Percentiles rank a stretch among this genome's conserved stretches.
phyloP scores from a whole-genome alignment of 2,797 vertebrate genomes.

The Parauchenoglanis ngamensis region DNA sequence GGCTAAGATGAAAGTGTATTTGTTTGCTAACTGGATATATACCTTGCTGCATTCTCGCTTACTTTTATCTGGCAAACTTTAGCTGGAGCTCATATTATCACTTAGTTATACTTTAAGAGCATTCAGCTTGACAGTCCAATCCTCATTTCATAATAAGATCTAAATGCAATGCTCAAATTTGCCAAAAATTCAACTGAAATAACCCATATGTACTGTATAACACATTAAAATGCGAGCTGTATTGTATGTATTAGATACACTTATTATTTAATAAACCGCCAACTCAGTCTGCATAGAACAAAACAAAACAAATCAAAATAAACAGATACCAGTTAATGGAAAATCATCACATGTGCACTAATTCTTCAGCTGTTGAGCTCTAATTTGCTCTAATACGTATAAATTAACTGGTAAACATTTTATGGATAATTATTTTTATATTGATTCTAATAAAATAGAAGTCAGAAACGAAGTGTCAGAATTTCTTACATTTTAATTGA shows the following conservation, averaged over 20 bases:
- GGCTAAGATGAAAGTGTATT: not conserved
- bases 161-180: not conserved
- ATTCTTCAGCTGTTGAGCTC: not conserved
- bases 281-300: not conserved
- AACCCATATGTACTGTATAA: not conserved
- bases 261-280: not conserved
- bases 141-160: not conserved
- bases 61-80: not conserved
- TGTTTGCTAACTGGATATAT: not conserved
- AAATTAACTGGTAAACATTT: not conserved
- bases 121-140: not conserved
- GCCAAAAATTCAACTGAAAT: not conserved
- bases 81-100: not conserved
- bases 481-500: not conserved
- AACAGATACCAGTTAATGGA: not conserved
- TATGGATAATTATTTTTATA: not conserved
- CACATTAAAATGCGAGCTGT: not conserved
- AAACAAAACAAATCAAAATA: not conserved
- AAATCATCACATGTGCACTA: not conserved
- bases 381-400: not conserved
- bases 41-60: not conserved
- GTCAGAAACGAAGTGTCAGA: not conserved
- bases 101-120: not conserved
- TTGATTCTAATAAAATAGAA: not conserved
- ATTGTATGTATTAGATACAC: not conserved